A percentile compares a stretch with the other conserved stretches of the same genome.
Evolutionary conservation across 1,140 invertebrate species (phyloP).

Genomic region (Ceratina japonica): DNA sequence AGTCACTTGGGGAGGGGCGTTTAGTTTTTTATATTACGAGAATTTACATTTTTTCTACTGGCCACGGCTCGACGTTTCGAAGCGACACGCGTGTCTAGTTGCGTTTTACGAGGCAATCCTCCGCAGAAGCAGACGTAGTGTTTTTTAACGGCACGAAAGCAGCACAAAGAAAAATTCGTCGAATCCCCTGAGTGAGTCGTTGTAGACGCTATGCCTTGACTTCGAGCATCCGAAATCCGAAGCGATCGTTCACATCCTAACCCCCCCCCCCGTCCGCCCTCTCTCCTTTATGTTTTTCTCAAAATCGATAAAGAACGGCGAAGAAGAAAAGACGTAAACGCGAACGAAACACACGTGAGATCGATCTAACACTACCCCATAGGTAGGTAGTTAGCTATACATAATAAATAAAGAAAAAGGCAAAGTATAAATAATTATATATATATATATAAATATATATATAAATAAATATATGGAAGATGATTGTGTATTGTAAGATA

Average conservation of each 20-base stretch:
- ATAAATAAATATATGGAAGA: slow-evolving; percentile 68
- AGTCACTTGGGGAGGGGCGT: slow-evolving; percentile 30
- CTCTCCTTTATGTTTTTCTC: slow-evolving; percentile 28
- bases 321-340: slow-evolving; percentile 33
- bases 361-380: slow-evolving; percentile 71
- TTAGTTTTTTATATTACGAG: slow-evolving; percentile 48
- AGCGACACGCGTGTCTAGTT: slow-evolving; percentile 25
- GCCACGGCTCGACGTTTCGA: slow-evolving; percentile 15
- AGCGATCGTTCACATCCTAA: slow-evolving; percentile 18
- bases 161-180: not conserved
- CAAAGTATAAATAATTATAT: slow-evolving; percentile 71
- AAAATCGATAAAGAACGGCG: slow-evolving; percentile 49
- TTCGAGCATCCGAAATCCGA: slow-evolving; percentile 35
- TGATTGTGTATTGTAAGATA: slow-evolving; percentile 76
- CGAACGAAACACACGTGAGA: slow-evolving; percentile 57
- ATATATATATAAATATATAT: slow-evolving; percentile 62
- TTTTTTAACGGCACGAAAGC: slow-evolving; percentile 7
- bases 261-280: not conserved
- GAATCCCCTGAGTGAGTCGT: slow-evolving; percentile 1
- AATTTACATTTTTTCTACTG: slow-evolving; percentile 25
- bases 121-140: not conserved
- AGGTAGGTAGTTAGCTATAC: slow-evolving; percentile 71
- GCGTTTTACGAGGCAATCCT: slow-evolving; percentile 29
- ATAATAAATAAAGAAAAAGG: slow-evolving; percentile 68
- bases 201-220: slow-evolving; percentile 51